Evolutionary conservation across 2,888 invertebrate genomes (phyloP).

Genomic region (Pinctada fucata): DNA sequence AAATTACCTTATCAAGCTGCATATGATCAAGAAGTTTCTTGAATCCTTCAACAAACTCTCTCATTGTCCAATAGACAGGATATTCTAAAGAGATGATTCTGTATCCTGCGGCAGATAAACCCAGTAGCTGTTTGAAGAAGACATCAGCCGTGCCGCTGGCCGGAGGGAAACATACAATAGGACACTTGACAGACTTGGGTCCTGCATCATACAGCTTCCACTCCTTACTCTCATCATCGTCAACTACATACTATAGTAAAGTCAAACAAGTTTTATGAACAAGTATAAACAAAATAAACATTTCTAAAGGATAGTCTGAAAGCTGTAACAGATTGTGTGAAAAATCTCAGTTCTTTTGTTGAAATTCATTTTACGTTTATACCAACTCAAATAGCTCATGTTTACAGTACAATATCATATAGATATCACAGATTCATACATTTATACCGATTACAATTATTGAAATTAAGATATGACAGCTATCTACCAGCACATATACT

Average conservation of each 20-base stretch:
- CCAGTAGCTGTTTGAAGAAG: slow-evolving; percentile 89
- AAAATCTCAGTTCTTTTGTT: too few relatives aligned
- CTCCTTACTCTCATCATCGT: slow-evolving; percentile 87
- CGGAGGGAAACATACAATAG: slow-evolving; percentile 90
- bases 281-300: background rate
- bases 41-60: slow-evolving; percentile 92
- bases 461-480: too few relatives aligned
- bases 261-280: background rate
- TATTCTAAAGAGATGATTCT: slow-evolving; percentile 90
- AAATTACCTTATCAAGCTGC: slow-evolving; percentile 83
- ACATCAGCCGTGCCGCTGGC: slow-evolving; percentile 93
- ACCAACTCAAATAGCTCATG: too few relatives aligned
- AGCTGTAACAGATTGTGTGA: background rate
- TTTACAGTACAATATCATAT: too few relatives aligned
- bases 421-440: too few relatives aligned
- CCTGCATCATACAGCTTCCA: slow-evolving; percentile 94
- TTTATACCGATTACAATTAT: too few relatives aligned
- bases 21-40: slow-evolving; percentile 88
- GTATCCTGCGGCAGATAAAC: slow-evolving; percentile 87
- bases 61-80: slow-evolving; percentile 91
- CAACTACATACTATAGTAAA: slow-evolving; percentile 80
- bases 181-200: slow-evolving; percentile 87
- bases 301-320: background rate
- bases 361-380: too few relatives aligned
- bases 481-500: too few relatives aligned